These are phyloP conservation scores for Ceyx cyanopectus DNA, from an alignment of 2,113 vertebrate genomes.

Conservation along the genomic window DNA sequence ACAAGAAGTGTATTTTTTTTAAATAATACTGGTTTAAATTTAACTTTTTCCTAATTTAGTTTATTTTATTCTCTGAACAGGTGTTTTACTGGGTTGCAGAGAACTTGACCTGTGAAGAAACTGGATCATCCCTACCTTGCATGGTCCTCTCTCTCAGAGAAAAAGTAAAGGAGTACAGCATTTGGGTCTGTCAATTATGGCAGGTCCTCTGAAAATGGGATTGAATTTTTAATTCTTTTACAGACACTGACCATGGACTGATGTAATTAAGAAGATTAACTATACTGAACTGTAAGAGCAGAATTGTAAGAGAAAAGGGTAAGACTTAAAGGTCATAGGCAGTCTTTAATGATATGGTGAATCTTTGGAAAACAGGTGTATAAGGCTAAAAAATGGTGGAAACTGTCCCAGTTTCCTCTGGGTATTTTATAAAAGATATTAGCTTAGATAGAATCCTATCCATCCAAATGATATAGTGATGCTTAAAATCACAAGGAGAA, in stretches of 20 bases:
- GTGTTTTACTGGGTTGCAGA: background rate
- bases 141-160: background rate
- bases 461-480: background rate
- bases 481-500: background rate
- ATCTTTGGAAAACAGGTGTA: background rate
- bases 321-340: background rate
- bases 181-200: background rate
- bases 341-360: background rate
- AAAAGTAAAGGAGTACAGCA: background rate
- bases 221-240: background rate
- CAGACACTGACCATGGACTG: accelerated
- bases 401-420: background rate
- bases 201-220: background rate
- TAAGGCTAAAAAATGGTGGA: background rate
- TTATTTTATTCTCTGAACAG: background rate
- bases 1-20: background rate
- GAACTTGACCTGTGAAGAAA: background rate
- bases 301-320: background rate
- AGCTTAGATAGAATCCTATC: background rate
- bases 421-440: background rate
- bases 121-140: background rate
- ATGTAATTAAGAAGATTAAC: background rate
- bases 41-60: background rate
- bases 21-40: background rate
- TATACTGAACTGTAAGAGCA: background rate